Evolutionary conservation across 1,140 invertebrate genomes (phyloP).

Genomic region (Wasmannia auropunctata): DNA sequence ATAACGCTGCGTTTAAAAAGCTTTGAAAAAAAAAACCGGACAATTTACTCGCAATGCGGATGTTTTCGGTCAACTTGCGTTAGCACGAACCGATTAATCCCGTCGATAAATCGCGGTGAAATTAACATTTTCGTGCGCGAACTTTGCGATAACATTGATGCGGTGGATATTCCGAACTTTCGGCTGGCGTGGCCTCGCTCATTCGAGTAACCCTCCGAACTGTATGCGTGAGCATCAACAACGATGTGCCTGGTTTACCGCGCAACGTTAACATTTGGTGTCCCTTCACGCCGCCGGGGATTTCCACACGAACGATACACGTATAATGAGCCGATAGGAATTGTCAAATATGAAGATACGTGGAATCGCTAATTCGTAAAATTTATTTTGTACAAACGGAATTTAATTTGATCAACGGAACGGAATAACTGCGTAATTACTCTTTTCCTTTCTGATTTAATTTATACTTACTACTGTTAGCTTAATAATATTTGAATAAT

Average conservation of each 20-base stretch:
- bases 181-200: neutral
- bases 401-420: neutral
- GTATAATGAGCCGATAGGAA: neutral
- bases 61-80: neutral
- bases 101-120: neutral
- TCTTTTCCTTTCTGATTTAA: neutral
- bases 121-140: conserved; percentile 30
- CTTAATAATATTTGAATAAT: neutral
- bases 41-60: neutral
- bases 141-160: conserved; percentile 41
- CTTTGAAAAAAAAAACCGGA: neutral
- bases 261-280: conserved; percentile 24
- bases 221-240: conserved; percentile 8
- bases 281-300: neutral
- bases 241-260: conserved; percentile 17
- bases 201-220: conserved; percentile 7
- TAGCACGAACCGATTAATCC: neutral
- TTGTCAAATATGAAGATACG: neutral
- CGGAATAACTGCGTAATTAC: neutral
- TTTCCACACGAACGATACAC: neutral
- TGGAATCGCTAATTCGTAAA: neutral
- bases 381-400: neutral
- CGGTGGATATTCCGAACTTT: conserved; percentile 17
- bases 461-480: neutral
- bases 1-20: neutral